Conservation (phyloP, 2,888 invertebrate genomes). For the Apocheima hispidaria region DNA sequence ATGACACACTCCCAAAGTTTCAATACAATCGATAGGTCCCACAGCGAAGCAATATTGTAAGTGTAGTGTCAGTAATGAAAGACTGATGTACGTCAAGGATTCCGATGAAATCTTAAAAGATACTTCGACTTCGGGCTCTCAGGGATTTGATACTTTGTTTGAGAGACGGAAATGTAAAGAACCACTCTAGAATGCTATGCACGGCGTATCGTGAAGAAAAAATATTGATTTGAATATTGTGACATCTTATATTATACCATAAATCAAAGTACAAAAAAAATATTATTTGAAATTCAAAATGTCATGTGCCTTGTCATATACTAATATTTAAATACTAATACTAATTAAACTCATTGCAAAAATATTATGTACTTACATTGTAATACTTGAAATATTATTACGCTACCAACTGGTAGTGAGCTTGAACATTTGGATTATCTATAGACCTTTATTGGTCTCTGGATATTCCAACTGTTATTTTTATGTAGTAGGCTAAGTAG, state of each 20-base stretch:
- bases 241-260: no score
- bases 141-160: slow-evolving; percentile 22
- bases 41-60: slow-evolving; percentile 38
- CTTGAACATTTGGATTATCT: no score
- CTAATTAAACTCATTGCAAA: no score
- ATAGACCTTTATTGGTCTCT: no score
- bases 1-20: slow-evolving; percentile 1
- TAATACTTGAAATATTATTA: background rate
- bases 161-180: background rate
- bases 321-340: no score
- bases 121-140: slow-evolving; percentile 15
- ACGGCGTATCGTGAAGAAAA: background rate
- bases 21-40: slow-evolving; percentile 34
- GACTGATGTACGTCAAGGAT: slow-evolving; percentile 39
- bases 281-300: no score
- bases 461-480: no score
- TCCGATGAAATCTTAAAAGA: slow-evolving; percentile 19
- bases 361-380: no score
- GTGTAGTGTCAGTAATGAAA: slow-evolving; percentile 38
- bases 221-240: background rate
- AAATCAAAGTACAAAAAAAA: no score
- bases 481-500: no score
- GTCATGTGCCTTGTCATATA: no score
- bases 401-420: no score
- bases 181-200: background rate